These are phyloP conservation scores for Tanypteryx hageni DNA, from an alignment of 2,888 invertebrate species.

Conservation along the genomic window DNA sequence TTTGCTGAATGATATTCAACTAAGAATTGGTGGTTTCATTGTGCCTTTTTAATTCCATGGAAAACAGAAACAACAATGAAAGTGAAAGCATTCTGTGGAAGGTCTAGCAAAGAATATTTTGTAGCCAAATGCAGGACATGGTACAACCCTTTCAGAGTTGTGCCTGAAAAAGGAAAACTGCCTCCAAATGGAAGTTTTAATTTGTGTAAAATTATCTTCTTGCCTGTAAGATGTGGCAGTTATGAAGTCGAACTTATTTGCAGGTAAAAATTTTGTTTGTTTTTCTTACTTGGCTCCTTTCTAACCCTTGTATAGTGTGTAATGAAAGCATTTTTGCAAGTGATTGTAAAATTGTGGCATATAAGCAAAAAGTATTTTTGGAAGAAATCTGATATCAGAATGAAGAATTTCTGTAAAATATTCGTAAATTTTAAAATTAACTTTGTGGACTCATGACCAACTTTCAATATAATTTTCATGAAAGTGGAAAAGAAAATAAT, in stretches of 20 bases:
- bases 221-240: background rate
- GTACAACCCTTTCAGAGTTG: background rate
- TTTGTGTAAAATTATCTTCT: slow-evolving; percentile 12
- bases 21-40: background rate
- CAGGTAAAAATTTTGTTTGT: slow-evolving; percentile 25
- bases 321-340: background rate
- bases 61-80: background rate
- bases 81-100: background rate
- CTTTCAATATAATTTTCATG: background rate
- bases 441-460: background rate
- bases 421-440: background rate
- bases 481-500: background rate
- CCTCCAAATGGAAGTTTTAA: background rate
- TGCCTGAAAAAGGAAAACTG: slow-evolving; percentile 6
- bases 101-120: background rate
- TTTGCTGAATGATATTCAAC: too few species aligned
- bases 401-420: background rate
- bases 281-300: background rate
- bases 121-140: background rate
- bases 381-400: background rate
- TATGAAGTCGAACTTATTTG: background rate
- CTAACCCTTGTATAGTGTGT: background rate
- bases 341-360: background rate
- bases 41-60: too few species aligned
- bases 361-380: background rate